Evolutionary conservation across 2,113 vertebrate genomes (phyloP).

Genomic region (Gobiocypris rarus): DNA sequence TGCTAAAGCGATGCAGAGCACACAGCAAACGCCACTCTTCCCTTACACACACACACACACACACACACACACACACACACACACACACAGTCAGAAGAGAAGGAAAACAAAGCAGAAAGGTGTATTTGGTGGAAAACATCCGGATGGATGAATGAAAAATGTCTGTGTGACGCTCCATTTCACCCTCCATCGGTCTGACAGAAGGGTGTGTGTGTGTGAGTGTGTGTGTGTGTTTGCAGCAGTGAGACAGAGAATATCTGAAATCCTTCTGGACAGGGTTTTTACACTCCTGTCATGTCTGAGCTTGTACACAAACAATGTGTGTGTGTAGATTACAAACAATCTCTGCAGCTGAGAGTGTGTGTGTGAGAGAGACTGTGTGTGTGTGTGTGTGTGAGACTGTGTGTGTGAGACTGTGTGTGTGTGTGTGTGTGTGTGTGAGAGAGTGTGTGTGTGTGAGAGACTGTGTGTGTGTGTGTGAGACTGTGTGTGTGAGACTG

Average conservation of each 20-base stretch:
- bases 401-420: too few relatives aligned
- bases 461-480: not conserved
- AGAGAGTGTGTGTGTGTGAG: not conserved
- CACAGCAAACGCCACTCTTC: too few relatives aligned
- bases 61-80: too few relatives aligned
- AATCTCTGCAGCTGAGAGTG: not conserved
- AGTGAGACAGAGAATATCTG: not conserved
- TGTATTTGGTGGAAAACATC: not conserved
- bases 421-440: too few relatives aligned
- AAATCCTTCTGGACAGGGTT: not conserved
- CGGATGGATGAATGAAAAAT: not conserved
- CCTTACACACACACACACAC: too few relatives aligned
- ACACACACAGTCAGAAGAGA: too few relatives aligned
- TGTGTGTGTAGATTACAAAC: not conserved
- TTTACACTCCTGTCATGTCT: not conserved
- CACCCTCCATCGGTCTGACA: not conserved
- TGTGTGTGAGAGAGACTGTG: not conserved
- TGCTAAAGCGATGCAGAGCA: too few relatives aligned
- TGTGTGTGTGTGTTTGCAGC: too few relatives aligned
- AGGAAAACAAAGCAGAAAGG: too few relatives aligned
- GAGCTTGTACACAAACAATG: not conserved
- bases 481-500: too few relatives aligned
- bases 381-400: too few relatives aligned
- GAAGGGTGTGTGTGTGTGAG: not conserved
- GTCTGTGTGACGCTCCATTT: not conserved